Conservation (phyloP, 2,113 vertebrate species). For the Lophochroa leadbeateri region DNA sequence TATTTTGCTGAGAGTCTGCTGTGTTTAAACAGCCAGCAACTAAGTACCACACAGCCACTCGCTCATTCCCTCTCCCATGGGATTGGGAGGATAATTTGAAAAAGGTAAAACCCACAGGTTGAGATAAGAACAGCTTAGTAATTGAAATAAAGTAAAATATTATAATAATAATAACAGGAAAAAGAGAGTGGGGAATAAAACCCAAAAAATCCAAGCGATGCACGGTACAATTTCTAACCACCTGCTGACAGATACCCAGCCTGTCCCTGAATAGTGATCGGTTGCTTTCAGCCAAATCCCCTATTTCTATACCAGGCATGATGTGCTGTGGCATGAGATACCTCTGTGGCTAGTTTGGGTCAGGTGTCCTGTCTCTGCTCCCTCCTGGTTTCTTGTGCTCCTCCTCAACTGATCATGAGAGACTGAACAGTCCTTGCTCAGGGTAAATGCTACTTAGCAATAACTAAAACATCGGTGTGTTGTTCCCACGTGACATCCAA, state of each 20-base stretch:
- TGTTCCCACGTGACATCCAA: not conserved
- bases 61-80: not conserved
- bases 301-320: not conserved
- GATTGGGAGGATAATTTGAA: not conserved
- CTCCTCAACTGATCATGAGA: not conserved
- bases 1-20: not conserved
- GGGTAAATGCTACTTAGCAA: not conserved
- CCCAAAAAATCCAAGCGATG: not conserved
- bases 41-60: not conserved
- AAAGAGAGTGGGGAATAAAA: not conserved
- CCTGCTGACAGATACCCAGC: not conserved
- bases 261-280: not conserved
- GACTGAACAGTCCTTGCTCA: not conserved
- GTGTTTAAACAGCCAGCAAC: not conserved
- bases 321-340: not conserved
- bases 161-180: not conserved
- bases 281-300: not conserved
- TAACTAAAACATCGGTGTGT: not conserved
- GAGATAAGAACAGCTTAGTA: not conserved
- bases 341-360: not conserved
- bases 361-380: not conserved
- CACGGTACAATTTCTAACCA: not conserved
- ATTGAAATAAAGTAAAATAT: not conserved
- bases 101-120: not conserved
- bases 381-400: not conserved